These are phyloP conservation scores for Pseudois nayaur DNA, from an alignment of 2,113 vertebrate genomes.

Conservation along the genomic window DNA sequence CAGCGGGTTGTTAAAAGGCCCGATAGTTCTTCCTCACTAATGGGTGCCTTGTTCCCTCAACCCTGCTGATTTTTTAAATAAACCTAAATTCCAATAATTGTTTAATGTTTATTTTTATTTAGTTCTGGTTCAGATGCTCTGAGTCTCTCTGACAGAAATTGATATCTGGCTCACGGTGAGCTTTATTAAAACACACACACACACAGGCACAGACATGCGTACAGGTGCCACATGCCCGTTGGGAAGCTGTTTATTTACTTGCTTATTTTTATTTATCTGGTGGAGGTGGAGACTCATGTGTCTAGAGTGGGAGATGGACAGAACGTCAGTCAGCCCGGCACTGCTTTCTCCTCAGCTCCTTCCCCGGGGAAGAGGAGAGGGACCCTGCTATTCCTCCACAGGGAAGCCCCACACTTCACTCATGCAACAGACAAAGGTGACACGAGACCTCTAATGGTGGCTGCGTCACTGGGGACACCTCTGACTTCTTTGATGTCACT, in stretches of 20 bases:
- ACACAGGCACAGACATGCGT: neutral
- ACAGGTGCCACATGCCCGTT: neutral
- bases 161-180: constrained; percentile 73
- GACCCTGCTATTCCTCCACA: neutral
- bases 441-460: neutral
- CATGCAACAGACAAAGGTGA: neutral
- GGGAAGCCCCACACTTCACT: neutral
- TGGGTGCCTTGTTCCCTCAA: constrained; percentile 80
- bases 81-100: constrained; percentile 87
- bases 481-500: neutral
- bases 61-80: constrained; percentile 84
- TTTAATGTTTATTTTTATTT: constrained; percentile 86
- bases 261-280: neutral
- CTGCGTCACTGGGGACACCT: neutral
- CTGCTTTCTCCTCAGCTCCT: neutral
- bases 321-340: neutral
- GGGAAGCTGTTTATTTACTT: constrained; percentile 57
- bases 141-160: constrained; percentile 76
- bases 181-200: constrained; percentile 10
- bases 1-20: constrained; percentile 81
- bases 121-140: constrained; percentile 81
- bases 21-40: constrained; percentile 75
- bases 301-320: neutral
- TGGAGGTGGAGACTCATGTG: neutral
- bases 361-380: neutral